phyloP scores from a whole-genome alignment of 2,797 vertebrate species.

The Sebastes kiyomatsui region DNA sequence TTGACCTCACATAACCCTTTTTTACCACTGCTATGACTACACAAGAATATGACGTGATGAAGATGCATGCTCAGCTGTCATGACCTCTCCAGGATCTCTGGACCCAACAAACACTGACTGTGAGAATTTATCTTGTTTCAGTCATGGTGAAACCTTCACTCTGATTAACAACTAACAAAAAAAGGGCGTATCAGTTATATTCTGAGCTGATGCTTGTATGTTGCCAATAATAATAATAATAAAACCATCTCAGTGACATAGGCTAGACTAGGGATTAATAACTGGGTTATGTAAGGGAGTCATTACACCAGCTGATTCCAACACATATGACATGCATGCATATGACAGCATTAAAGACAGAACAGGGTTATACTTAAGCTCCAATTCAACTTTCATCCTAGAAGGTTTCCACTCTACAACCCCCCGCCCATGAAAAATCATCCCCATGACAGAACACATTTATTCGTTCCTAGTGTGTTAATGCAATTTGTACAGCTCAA shows the following conservation, averaged over 20 bases:
- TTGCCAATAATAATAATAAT: not conserved
- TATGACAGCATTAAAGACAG: not conserved
- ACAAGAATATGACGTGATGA: not conserved
- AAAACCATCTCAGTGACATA: conserved; percentile 5
- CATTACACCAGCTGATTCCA: conserved; percentile 4
- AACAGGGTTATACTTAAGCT: not conserved
- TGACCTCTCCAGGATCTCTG: not conserved
- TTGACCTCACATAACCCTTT: not conserved
- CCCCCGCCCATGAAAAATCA: not conserved
- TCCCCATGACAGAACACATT: not conserved
- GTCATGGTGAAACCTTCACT: not conserved
- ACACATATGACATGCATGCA: conserved; percentile 5
- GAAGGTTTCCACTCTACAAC: not conserved
- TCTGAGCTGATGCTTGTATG: not conserved
- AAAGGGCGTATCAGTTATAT: not conserved
- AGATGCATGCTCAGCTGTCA: not conserved
- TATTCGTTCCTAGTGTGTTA: not conserved
- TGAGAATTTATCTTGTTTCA: not conserved
- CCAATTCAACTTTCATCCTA: not conserved
- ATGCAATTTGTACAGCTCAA: not conserved
- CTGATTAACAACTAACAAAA: not conserved
- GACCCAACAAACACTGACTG: not conserved
- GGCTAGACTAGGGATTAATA: conserved; percentile 6
- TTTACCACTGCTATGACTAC: not conserved
- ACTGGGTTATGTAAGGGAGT: conserved; percentile 20